Evolutionary conservation across 2,113 vertebrate genomes (phyloP).

Genomic region (Sardina pilchardus): DNA sequence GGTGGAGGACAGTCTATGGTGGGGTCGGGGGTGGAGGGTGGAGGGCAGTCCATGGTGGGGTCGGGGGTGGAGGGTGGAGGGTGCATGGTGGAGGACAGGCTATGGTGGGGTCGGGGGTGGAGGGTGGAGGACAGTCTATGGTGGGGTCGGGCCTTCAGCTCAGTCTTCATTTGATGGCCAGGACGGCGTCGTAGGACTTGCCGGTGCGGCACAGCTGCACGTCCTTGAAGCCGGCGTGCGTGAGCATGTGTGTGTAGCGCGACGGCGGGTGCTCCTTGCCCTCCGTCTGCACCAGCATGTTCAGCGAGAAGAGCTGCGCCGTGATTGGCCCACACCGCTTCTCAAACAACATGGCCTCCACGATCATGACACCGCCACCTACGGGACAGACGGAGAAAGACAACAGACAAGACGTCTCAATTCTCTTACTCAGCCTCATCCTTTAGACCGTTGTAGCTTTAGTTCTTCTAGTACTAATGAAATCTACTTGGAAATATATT

Average conservation of each 20-base stretch:
- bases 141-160: not conserved
- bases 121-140: not conserved
- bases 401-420: not conserved
- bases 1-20: no score
- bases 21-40: not conserved
- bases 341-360: conserved; percentile 70
- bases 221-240: conserved; percentile 58
- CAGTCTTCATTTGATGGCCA: conserved; percentile 65
- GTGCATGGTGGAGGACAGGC: no score
- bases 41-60: not conserved
- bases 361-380: conserved; percentile 73
- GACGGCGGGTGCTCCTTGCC: conserved; percentile 68
- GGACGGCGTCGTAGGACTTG: conserved; percentile 72
- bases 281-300: conserved; percentile 73
- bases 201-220: conserved; percentile 69
- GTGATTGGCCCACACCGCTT: conserved; percentile 67
- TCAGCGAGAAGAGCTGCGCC: conserved; percentile 72
- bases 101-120: no score
- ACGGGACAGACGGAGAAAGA: not conserved
- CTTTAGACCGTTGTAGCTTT: no score
- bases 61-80: no score
- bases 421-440: not conserved
- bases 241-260: conserved; percentile 62
- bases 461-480: not conserved
- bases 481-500: not conserved